Percentiles rank a stretch among this genome's conserved stretches.
Evolutionary conservation across 1,140 invertebrate genomes (phyloP).

Genomic region (Sarcophaga peregrina): DNA sequence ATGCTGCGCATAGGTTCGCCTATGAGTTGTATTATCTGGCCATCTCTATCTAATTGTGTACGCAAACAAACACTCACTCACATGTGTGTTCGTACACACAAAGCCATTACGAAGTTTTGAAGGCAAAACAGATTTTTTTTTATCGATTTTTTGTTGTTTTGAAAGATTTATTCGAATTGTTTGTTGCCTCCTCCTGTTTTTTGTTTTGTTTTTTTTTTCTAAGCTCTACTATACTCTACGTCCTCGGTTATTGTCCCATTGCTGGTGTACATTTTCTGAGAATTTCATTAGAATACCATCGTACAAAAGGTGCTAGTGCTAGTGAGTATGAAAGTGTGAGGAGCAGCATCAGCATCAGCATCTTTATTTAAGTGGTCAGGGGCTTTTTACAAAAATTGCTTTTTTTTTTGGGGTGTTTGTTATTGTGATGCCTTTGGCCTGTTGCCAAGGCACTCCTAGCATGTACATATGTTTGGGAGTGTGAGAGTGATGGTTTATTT

Average conservation of each 20-base stretch:
- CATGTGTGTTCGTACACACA: not conserved
- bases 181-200: not conserved
- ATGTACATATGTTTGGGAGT: too few relatives aligned
- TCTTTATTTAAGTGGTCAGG: not conserved
- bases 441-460: not conserved
- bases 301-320: too few relatives aligned
- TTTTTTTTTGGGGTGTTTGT: not conserved
- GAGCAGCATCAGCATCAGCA: too few relatives aligned
- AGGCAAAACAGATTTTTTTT: not conserved
- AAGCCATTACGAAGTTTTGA: not conserved
- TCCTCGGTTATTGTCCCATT: too few relatives aligned
- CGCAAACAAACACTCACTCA: not conserved
- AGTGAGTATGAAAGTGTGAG: too few relatives aligned
- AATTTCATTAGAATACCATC: too few relatives aligned
- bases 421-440: not conserved
- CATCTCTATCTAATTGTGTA: not conserved
- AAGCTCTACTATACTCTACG: too few relatives aligned
- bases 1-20: not conserved
- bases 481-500: not conserved
- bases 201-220: too few relatives aligned
- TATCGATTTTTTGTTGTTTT: not conserved
- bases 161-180: not conserved
- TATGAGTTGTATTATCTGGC: too few relatives aligned
- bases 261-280: too few relatives aligned
- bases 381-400: not conserved